Conservation (phyloP, 1,140 invertebrate species). For the Ladona fulva region DNA sequence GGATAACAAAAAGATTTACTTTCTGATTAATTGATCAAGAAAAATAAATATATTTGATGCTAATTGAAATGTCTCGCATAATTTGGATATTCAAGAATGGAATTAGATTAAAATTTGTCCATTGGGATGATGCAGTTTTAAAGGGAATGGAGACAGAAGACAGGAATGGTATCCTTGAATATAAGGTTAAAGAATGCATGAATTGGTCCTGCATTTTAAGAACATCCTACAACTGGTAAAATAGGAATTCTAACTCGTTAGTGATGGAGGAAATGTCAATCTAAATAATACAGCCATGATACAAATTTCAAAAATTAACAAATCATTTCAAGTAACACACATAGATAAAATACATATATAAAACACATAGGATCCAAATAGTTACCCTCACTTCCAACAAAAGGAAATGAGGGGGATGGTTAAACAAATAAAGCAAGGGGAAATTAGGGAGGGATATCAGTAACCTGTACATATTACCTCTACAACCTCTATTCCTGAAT, state of each 20-base stretch:
- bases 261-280: not conserved
- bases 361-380: not conserved
- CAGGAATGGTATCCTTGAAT: not conserved
- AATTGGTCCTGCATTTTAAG: not conserved
- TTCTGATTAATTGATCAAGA: too few relatives aligned
- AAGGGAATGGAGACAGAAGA: too few relatives aligned
- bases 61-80: too few relatives aligned
- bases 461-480: too few relatives aligned
- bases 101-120: too few relatives aligned
- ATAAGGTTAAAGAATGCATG: not conserved
- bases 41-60: too few relatives aligned
- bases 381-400: not conserved
- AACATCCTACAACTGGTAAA: not conserved
- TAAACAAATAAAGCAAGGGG: not conserved
- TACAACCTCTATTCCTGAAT: too few relatives aligned
- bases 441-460: constrained; percentile 1
- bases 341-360: constrained; percentile 9
- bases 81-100: too few relatives aligned
- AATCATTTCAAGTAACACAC: not conserved
- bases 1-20: not conserved
- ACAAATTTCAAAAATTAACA: not conserved
- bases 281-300: not conserved
- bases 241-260: not conserved
- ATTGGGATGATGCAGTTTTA: too few relatives aligned
- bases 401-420: not conserved